Evolutionary conservation across 2,888 invertebrate species (phyloP), one percentile per base, ranked within the genome.

Genomic region (Apoda limacodes): DNA sequence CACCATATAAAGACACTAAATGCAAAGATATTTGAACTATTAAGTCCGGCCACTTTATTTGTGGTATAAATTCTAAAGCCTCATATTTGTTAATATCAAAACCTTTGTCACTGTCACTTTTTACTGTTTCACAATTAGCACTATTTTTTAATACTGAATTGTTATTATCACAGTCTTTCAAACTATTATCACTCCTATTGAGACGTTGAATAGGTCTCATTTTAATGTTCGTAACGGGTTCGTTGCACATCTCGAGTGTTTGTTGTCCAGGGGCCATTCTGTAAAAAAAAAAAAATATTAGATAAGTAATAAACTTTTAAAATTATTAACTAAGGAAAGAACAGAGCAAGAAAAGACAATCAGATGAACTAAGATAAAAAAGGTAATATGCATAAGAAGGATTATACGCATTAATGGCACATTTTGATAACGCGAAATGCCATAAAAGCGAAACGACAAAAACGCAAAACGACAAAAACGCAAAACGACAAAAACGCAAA

Each of bases 1-100:
- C 40, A 41, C 90, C 91, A 54, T 90, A 90, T 21, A 89, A 43
- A 40, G 85, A 84, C 17, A 90, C 89, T 34, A 57, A 58, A 64
- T 92, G 92, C 51, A 92, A 75, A 45, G 85, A 85, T 37, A 87
- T 46, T 71, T 91, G 91, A 11, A 83, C 91, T 9, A 68, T 55
- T 2, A 90, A 67, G 59, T 92, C 91, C 0, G 86, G 88, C 91
- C 91, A 92, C 58, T 84, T 82, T 35, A 90, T 84, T 44, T 69
- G 68, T 2, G 91, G 81, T 36, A 63, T 71, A 48, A 88, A 91
- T 39, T 74, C 65, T 52, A 71, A 65, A 12, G 60, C 57, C 49
- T 80, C 75, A 50, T 71, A 80, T 45, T 63, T 54, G 32, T 45
- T 54, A 35, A 80, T 39, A 34, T 81, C 71, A 41, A 81, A 80